These are phyloP conservation scores for Atrina japonica DNA, from an alignment of 2,888 invertebrate species.

Conservation along the genomic window DNA sequence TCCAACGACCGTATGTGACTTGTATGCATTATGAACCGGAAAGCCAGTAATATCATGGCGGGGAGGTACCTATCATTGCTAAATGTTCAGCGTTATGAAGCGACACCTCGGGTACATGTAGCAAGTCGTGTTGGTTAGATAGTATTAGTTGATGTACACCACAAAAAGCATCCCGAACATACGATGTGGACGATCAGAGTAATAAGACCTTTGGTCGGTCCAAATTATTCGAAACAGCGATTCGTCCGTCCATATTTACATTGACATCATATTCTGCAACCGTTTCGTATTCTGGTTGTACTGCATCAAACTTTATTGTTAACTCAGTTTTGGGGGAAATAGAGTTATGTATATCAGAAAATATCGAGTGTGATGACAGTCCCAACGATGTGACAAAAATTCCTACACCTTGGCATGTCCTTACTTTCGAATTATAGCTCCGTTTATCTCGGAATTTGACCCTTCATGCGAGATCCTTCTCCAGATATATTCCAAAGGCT, in stretches of 20 bases:
- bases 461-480: slow-evolving; percentile 28
- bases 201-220: slow-evolving; percentile 30
- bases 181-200: slow-evolving; percentile 39
- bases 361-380: slow-evolving; percentile 42
- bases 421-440: slow-evolving; percentile 31
- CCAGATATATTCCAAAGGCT: slow-evolving; percentile 34
- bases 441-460: slow-evolving; percentile 24
- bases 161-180: not conserved
- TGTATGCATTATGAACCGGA: slow-evolving; percentile 5
- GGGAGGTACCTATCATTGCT: not conserved
- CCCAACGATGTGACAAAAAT: slow-evolving; percentile 30
- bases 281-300: slow-evolving; percentile 18
- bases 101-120: not conserved
- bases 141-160: slow-evolving; percentile 30
- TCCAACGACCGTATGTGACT: slow-evolving; percentile 1
- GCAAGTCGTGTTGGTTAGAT: slow-evolving; percentile 33
- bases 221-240: slow-evolving; percentile 32
- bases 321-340: not conserved
- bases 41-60: not conserved
- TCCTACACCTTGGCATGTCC: slow-evolving; percentile 35
- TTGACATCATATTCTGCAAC: slow-evolving; percentile 31
- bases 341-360: not conserved
- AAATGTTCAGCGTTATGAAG: slow-evolving; percentile 14
- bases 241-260: slow-evolving; percentile 5
- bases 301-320: slow-evolving; percentile 15